Evolutionary conservation across 2,888 invertebrate genomes (phyloP).

Genomic region (Eupithecia inturbata): DNA sequence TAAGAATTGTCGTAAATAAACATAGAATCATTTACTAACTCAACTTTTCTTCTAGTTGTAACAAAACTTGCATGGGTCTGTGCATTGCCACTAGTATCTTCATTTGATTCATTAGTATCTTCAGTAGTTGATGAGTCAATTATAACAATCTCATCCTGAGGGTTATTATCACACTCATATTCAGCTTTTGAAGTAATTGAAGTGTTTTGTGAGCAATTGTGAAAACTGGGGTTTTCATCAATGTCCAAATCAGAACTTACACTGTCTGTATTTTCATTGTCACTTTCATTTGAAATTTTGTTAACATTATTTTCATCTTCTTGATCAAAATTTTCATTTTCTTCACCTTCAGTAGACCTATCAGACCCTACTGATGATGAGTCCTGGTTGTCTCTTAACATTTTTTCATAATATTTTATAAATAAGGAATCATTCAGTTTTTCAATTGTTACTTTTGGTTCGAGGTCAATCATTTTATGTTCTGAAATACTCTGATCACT

Average conservation of each 20-base stretch:
- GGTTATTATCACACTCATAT: conserved; percentile 38
- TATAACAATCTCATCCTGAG: conserved; percentile 41
- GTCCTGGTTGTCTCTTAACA: conserved; percentile 31
- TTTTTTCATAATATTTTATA: conserved; percentile 56
- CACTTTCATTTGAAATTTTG: conserved; percentile 1
- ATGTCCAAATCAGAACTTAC: background rate
- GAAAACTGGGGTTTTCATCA: background rate
- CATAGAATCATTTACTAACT: conserved; percentile 60
- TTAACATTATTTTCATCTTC: conserved; percentile 22
- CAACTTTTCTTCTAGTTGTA: conserved; percentile 71
- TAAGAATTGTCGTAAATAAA: conserved; percentile 60
- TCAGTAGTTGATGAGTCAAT: conserved; percentile 42
- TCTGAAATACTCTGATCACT: conserved; percentile 54
- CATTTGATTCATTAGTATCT: conserved; percentile 42
- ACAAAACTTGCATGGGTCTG: conserved; percentile 66
- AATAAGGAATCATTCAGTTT: conserved; percentile 65
- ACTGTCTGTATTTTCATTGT: conserved; percentile 11
- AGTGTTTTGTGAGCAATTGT: background rate
- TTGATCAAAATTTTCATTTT: background rate
- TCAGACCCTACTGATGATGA: conserved; percentile 9
- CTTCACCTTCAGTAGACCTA: conserved; percentile 15
- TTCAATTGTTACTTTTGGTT: conserved; percentile 59
- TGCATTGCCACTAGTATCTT: conserved; percentile 36
- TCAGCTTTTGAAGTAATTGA: conserved; percentile 19
- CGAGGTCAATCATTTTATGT: conserved; percentile 37